Percentiles rank a stretch among this genome's conserved stretches.
These are phyloP conservation scores for Trichoplusia ni DNA, from an alignment of 1,140 invertebrate species.

Conservation along the genomic window DNA sequence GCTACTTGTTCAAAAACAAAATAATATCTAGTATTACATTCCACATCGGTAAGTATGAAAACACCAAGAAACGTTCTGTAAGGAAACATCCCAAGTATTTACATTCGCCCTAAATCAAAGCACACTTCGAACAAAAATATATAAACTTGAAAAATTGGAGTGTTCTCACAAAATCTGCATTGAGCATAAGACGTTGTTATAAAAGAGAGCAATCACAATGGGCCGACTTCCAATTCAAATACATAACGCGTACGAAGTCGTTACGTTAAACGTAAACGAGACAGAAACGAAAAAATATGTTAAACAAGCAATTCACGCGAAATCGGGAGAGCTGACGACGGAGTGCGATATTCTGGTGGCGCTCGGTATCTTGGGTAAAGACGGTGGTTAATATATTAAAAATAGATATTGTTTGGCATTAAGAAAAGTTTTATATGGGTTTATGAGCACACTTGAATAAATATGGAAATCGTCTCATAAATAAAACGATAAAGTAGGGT, in stretches of 20 bases:
- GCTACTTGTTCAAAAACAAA: too few species aligned
- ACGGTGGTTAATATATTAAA: too few species aligned
- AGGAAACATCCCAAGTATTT: too few species aligned
- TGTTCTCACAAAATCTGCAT: conserved; percentile 16
- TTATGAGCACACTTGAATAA: too few species aligned
- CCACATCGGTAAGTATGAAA: too few species aligned
- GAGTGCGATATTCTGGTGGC: conserved; percentile 39
- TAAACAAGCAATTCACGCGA: conserved; percentile 64
- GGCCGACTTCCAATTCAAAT: conserved; percentile 42
- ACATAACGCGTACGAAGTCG: conserved; percentile 55
- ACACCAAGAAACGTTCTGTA: too few species aligned
- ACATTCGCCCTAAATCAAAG: too few species aligned
- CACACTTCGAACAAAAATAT: not conserved
- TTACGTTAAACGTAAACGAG: conserved; percentile 61
- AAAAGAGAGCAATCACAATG: conserved; percentile 32
- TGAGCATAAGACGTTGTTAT: conserved; percentile 28
- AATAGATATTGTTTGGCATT: too few species aligned
- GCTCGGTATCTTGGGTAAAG: conserved; percentile 11
- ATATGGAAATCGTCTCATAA: too few species aligned
- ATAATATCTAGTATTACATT: too few species aligned
- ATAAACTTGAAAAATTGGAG: conserved; percentile 14
- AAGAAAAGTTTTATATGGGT: too few species aligned
- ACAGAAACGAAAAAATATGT: conserved; percentile 67
- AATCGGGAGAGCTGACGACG: conserved; percentile 52
- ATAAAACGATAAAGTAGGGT: too few species aligned